Base-by-base conservation (phyloP, 1,140 invertebrate genomes). In the Drosophila arawakana region DNA sequence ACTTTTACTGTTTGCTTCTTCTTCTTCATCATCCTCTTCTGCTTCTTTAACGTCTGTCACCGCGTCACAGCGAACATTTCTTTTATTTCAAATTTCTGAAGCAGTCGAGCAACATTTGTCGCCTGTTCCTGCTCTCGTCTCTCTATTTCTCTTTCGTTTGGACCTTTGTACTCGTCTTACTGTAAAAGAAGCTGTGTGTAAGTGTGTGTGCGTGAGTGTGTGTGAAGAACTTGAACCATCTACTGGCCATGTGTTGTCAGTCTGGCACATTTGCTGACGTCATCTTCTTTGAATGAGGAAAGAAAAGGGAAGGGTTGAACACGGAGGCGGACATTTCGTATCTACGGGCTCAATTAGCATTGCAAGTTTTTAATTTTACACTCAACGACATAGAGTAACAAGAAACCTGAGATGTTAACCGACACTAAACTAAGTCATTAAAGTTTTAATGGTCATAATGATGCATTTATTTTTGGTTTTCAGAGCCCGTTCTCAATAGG, bases 81-180 rank as follows among this genome's bases (percentile, higher is more conserved):
- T 82, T 80, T 82, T 80, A 82, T 82, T 80, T 80, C 77, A 89
- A 73, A 69, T 86, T 86, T 79, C 73, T 50, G 50, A 50, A 37
- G 43, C 43, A 54, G 35, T 1, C 73, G 43, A 30, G 41, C 41
- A 57, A 70, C 66, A 62, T 59, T 67, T 73, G 61, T 66, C 74
- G 69, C 47, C 34, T 50, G 41, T 35, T 39, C 37, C 41, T 11
- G 30, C 15, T 46, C 37, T 46, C 50, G 25, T 39, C 52, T 58
- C 2, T n/a, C 68, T 63, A 3, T 21, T 13, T 49, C 13, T 10
- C 1, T 44, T 1, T 46, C 30, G 37, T 3, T 46, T 3, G 25
- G 25, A 30, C 18, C 41, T 57, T 25, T 35, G 59, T 34, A 50
- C 50, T 50, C n/a, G 34, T 34, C 57, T 68, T 59, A 30, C 54